Evolutionary conservation across 2,113 vertebrate species (phyloP).

Genomic region (Oncorhynchus clarkii): DNA sequence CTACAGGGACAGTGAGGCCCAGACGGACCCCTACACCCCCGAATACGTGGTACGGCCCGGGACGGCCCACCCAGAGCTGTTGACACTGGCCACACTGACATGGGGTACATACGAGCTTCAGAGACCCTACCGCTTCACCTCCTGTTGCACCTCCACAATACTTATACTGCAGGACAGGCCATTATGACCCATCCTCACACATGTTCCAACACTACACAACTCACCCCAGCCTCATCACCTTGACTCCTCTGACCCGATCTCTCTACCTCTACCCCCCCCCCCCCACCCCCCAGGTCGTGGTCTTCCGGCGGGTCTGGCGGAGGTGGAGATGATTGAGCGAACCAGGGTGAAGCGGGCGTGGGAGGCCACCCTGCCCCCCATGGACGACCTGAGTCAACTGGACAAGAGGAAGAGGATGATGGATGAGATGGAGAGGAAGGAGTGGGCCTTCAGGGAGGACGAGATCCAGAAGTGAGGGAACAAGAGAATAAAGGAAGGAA

Average conservation of each 20-base stretch:
- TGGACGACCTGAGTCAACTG: slow-evolving; percentile 69
- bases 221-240: neutral
- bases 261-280: neutral
- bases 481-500: neutral
- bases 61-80: slow-evolving; percentile 82
- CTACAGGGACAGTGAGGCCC: slow-evolving; percentile 89
- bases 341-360: slow-evolving; percentile 81
- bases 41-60: slow-evolving; percentile 76
- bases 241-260: neutral
- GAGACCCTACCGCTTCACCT: slow-evolving; percentile 1
- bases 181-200: neutral
- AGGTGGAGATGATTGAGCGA: slow-evolving; percentile 90
- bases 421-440: slow-evolving; percentile 86
- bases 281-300: slow-evolving; percentile 78
- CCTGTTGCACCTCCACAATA: neutral
- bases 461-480: slow-evolving; percentile 86
- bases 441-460: slow-evolving; percentile 90
- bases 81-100: slow-evolving; percentile 82
- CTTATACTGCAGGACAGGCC: no score
- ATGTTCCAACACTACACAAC: neutral
- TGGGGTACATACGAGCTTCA: slow-evolving; percentile 76
- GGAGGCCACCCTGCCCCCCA: slow-evolving; percentile 83
- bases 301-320: slow-evolving; percentile 85
- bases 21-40: slow-evolving; percentile 91
- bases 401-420: slow-evolving; percentile 85